Evolutionary conservation across 2,113 vertebrate species (phyloP), one percentile per base, ranked within the genome.

Genomic region (Crotalus helleri): DNA sequence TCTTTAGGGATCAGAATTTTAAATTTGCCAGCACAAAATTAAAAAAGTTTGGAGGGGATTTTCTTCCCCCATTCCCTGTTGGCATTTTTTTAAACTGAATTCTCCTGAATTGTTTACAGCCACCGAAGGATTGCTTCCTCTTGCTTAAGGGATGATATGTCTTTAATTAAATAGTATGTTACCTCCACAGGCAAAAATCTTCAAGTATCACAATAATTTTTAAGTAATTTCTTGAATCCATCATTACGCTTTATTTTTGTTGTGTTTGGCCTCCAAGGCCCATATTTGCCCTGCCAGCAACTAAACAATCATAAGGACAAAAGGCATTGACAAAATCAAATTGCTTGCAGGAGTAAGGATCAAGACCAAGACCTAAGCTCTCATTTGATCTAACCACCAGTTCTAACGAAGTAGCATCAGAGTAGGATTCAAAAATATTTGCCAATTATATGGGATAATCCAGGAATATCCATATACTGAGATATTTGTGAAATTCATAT

Each of bases 131-230:
- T 96, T 85, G 94, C 93, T 97, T 96, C 89, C 53, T 94, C 93
- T 96, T 96, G 91, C 95, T 93, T 95, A n/a, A 11, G 64, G 92
- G 49, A 91, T 91, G 69, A 92, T 87, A 95, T 86, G 93, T 93
- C 85, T 93, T 96, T 97, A 97, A 96, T 97, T 96, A 97, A 97
- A 96, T 91, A 96, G 81, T 54, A 92, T 89, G 92, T 94, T 92
- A 94, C 89, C 95, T 95, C 93, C 94, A 90, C 89, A 94, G 93
- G 93, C 88, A 95, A 85, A 96, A 90, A 54, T 3, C 0, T 15
- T 61, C 29, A 88, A 81, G 91, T 94, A 85, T 93, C 92, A 90
- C 94, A 95, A 85, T 53, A 51, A n/a, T 29, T 54, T 94, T 94
- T 94, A 61, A 88, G 9, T 51, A 86, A 90, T 54, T 89, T 55